These are phyloP conservation scores for Andrena cerasifolii DNA, from an alignment of 1,140 invertebrate genomes.

Conservation along the genomic window DNA sequence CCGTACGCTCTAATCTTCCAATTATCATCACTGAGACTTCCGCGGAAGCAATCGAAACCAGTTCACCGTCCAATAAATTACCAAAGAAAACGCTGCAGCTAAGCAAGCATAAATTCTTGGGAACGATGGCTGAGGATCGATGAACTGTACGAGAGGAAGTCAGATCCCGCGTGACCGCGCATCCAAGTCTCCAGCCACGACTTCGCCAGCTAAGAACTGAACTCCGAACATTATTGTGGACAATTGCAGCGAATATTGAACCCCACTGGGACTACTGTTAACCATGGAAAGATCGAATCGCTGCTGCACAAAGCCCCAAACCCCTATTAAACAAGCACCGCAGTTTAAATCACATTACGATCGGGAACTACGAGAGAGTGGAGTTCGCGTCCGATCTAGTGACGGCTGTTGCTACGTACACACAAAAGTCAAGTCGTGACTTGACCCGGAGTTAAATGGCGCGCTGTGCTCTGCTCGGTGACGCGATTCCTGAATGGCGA, in stretches of 20 bases:
- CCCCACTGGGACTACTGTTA: constrained; percentile 5
- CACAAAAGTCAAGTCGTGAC: constrained; percentile 26
- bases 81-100: neutral
- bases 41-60: too few species aligned
- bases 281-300: constrained; percentile 29
- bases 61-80: neutral
- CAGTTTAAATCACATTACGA: constrained; percentile 40
- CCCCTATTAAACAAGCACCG: constrained; percentile 26
- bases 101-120: neutral
- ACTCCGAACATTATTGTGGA: neutral
- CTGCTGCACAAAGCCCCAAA: constrained; percentile 18
- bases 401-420: constrained; percentile 30
- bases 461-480: constrained; percentile 5
- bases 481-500: neutral
- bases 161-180: neutral
- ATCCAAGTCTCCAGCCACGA: neutral
- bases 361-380: constrained; percentile 1
- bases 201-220: neutral
- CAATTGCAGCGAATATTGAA: constrained; percentile 12
- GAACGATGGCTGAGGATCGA: neutral
- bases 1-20: too few species aligned
- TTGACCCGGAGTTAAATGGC: constrained; percentile 2
- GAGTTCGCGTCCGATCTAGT: constrained; percentile 15
- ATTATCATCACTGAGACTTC: too few species aligned
- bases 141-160: neutral